These are phyloP conservation scores for Echinops telfairi DNA, from an alignment of 2,113 vertebrate genomes.

Conservation along the genomic window DNA sequence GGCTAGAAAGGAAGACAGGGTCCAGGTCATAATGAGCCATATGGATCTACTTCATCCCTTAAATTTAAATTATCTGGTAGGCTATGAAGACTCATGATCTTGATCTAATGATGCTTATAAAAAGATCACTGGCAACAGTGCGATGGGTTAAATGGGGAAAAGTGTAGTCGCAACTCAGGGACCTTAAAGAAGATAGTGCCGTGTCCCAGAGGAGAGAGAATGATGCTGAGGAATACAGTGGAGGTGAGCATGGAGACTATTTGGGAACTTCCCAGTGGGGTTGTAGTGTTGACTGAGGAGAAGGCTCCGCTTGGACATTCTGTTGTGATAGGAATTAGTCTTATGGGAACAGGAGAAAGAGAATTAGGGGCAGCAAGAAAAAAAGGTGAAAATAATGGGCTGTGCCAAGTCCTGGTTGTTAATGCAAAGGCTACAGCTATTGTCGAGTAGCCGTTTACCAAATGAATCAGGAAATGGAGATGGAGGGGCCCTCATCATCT, in stretches of 20 bases:
- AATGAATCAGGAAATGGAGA: background rate
- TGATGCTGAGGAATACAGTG: background rate
- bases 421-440: background rate
- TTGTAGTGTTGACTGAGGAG: background rate
- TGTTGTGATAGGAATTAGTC: background rate
- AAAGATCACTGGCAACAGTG: background rate
- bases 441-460: background rate
- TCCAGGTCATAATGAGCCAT: background rate
- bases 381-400: too few relatives aligned
- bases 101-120: background rate
- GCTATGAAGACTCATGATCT: background rate
- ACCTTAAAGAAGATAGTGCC: background rate
- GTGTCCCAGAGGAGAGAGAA: background rate
- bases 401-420: background rate
- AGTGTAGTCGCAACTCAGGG: fast-evolving
- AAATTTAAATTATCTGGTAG: background rate
- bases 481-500: too few relatives aligned
- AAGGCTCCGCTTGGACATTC: background rate
- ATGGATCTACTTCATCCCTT: background rate
- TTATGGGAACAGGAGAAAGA: background rate
- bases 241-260: too few relatives aligned
- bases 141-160: background rate
- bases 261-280: background rate
- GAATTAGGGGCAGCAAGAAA: too few relatives aligned
- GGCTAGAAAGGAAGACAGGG: background rate